Conservation (phyloP, 2,113 vertebrate genomes). For the Pseudorectes ferrugineus region DNA sequence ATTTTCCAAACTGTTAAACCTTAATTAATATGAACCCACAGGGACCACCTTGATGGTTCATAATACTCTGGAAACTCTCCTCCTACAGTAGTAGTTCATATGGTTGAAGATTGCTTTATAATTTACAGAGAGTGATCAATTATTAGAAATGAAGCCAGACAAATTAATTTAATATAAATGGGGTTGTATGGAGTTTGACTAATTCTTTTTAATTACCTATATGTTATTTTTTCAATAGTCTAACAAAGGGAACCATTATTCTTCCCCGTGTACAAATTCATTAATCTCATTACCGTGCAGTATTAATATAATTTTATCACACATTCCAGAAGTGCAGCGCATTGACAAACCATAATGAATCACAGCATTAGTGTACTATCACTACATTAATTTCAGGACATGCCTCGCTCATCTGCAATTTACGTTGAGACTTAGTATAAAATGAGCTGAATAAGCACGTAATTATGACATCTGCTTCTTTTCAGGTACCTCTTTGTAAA, state of each 20-base stretch:
- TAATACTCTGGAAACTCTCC: conserved; percentile 68
- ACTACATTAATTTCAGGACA: conserved; percentile 81
- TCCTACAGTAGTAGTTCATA: conserved; percentile 59
- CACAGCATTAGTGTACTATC: conserved; percentile 74
- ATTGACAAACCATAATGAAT: conserved; percentile 87
- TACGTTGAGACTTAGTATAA: conserved; percentile 68
- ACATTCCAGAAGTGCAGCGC: conserved; percentile 91
- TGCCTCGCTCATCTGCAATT: conserved; percentile 76
- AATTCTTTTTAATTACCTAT: conserved; percentile 98
- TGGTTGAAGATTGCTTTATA: conserved; percentile 68
- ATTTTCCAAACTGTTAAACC: conserved; percentile 82
- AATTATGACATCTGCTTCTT: conserved; percentile 86
- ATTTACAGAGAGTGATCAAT: conserved; percentile 78
- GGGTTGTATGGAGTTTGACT: conserved; percentile 89
- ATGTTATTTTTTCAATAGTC: conserved; percentile 90
- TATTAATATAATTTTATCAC: conserved; percentile 99
- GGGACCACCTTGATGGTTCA: conserved; percentile 77
- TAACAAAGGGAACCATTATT: conserved; percentile 83
- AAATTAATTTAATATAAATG: conserved; percentile 99
- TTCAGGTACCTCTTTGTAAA: conserved; percentile 80
- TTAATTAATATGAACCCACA: conserved; percentile 82
- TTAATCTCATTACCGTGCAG: conserved; percentile 98
- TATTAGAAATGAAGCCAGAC: conserved; percentile 83
- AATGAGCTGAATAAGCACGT: conserved; percentile 82
- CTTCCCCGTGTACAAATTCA: conserved; percentile 84